These are phyloP conservation scores for Diarsia rubi DNA, from an alignment of 2,888 invertebrate genomes.

Conservation along the genomic window DNA sequence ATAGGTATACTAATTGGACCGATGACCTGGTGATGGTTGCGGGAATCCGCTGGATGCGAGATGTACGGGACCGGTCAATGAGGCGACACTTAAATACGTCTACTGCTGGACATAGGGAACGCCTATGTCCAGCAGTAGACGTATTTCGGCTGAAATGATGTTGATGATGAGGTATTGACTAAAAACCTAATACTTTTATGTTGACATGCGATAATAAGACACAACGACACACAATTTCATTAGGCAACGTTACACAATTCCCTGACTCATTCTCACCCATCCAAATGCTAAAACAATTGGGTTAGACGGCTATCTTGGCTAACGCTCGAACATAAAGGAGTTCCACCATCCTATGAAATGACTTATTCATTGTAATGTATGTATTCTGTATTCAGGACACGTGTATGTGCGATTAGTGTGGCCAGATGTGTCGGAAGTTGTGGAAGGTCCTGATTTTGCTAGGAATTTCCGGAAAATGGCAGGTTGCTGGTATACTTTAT, in stretches of 20 bases:
- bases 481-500: no score
- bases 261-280: conserved; percentile 32
- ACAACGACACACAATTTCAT: conserved; percentile 21
- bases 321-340: conserved; percentile 45
- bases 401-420: conserved; percentile 50
- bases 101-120: no score
- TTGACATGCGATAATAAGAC: background rate
- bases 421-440: conserved; percentile 34
- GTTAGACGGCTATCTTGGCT: conserved; percentile 48
- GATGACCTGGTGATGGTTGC: no score
- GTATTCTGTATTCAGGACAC: conserved; percentile 71
- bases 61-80: no score
- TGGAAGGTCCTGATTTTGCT: conserved; percentile 24
- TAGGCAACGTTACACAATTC: conserved; percentile 23
- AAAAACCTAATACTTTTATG: no score
- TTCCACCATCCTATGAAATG: conserved; percentile 62
- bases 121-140: no score
- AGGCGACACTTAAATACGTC: no score
- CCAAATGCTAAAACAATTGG: conserved; percentile 56
- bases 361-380: conserved; percentile 75
- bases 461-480: background rate
- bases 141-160: no score
- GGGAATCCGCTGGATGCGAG: no score
- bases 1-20: no score
- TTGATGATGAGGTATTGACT: background rate